Evolutionary conservation across 2,797 vertebrate genomes (phyloP), one percentile per base, ranked within the genome.

Genomic region (Sparus aurata): DNA sequence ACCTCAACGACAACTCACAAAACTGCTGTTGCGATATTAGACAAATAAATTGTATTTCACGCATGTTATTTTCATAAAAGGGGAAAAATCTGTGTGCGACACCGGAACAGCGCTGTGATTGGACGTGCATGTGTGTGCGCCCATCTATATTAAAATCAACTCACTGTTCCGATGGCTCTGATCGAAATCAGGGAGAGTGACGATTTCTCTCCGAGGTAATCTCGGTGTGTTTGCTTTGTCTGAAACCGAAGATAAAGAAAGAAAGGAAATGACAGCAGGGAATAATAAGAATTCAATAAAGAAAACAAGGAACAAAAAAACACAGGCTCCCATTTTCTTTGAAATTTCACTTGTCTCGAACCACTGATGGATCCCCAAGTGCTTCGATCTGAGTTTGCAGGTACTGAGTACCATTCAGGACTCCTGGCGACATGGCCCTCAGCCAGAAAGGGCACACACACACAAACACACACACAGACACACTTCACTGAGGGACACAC

Each of bases 91-190:
- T 41, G 47, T 55, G 54, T 55, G 54, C 52, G 59, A n/a, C 80
- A 47, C n/a, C 15, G 6, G 67, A 67, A 65, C 82, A 69, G 63
- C 75, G 3, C 73, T 85, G 84, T 69, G 73, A 87, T 74, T 82
- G 76, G 69, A 74, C 55, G 82, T 79, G 68, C 77, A 54, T 52
- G 86, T 85, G 82, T 55, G 80, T n/a, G 59, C 63, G 52, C 86
- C 52, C 86, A 95, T 95, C 94, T 94, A 94, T 95, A 95, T 95
- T 95, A 95, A 95, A 95, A 95, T 95, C 94, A 93, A 79, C 89
- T 87, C 90, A 80, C 73, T 58, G 59, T 90, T 91, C 57, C 45
- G 85, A 79, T 67, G 69, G 75, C 69, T 86, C 79, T 74, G 93
- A 94, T 93, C 80, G 30, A 72, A 85, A 95, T 95, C 90, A 60